Conservation (phyloP, 30 jellyfish, hydroid and myxozoan genomes). For the Hydractinia echinata region DNA sequence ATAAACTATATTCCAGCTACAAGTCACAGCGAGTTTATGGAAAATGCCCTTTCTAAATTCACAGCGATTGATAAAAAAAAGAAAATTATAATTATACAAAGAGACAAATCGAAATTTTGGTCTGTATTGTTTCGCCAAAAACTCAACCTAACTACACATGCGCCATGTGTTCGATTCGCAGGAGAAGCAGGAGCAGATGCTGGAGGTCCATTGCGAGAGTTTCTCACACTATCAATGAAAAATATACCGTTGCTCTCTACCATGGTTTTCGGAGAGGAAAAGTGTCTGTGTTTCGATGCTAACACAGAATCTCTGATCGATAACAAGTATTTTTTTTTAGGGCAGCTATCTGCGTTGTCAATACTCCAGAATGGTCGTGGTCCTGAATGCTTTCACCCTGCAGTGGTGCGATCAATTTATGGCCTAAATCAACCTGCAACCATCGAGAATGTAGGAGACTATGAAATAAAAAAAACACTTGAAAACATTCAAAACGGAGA, state of each 20-base stretch:
- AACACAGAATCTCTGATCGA: constrained; percentile 28
- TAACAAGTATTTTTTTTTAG: neutral
- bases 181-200: constrained; percentile 41
- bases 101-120: neutral
- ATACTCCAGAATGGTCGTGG: constrained; percentile 30
- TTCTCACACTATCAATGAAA: constrained; percentile 28
- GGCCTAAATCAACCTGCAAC: neutral
- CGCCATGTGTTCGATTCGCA: constrained; percentile 13
- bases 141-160: neutral
- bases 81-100: neutral
- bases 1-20: too few relatives aligned
- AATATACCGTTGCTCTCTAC: neutral
- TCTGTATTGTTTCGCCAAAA: neutral
- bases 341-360: constrained; percentile 30
- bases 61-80: neutral
- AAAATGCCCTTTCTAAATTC: too few relatives aligned
- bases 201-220: constrained; percentile 14
- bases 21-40: too few relatives aligned
- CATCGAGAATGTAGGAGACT: neutral
- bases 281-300: neutral
- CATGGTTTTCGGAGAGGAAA: neutral
- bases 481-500: neutral
- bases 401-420: neutral
- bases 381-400: constrained; percentile 29
- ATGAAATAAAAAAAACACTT: neutral